Percentiles rank a stretch among this genome's conserved stretches.
Conservation (phyloP, 2,888 invertebrate genomes). For the Rhingia campestris region DNA sequence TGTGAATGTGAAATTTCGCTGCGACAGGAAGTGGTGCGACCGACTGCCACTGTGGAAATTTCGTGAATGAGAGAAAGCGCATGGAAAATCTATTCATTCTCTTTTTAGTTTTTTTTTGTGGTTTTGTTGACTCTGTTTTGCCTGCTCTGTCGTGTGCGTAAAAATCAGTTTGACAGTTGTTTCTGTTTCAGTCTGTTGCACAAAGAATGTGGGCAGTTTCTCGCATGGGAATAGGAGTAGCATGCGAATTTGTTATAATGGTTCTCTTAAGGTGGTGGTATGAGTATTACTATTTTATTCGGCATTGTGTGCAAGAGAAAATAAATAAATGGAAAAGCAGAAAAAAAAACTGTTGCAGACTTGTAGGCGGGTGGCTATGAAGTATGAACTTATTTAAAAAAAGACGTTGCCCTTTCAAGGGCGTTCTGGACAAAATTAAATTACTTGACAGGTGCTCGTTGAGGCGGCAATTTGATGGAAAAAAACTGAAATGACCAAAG, state of each 20-base stretch:
- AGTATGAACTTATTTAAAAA: background rate
- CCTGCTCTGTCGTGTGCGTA: conserved; percentile 1
- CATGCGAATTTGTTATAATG: background rate
- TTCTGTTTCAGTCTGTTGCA: conserved; percentile 1
- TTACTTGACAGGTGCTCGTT: no score
- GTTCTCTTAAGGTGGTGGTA: background rate
- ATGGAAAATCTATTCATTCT: conserved; percentile 5
- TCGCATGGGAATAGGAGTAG: background rate
- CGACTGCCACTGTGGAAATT: conserved; percentile 31
- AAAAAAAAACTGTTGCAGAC: conserved; percentile 4
- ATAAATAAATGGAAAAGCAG: background rate
- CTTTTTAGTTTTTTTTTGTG: background rate
- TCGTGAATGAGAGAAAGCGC: conserved; percentile 53
- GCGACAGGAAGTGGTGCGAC: conserved; percentile 30
- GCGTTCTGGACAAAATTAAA: background rate
- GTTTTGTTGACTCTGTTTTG: background rate
- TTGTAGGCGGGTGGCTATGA: conserved; percentile 1
- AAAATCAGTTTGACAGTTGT: background rate
- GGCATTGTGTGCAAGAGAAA: no score
- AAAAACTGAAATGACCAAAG: no score
- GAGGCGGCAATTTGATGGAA: no score
- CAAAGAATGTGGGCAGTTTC: background rate
- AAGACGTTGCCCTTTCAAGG: background rate
- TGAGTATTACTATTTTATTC: no score
- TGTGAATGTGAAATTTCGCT: conserved; percentile 5